Evolutionary conservation across 1,140 invertebrate genomes (phyloP), one percentile per base, ranked within the genome.

Genomic region (Camponotus floridanus): DNA sequence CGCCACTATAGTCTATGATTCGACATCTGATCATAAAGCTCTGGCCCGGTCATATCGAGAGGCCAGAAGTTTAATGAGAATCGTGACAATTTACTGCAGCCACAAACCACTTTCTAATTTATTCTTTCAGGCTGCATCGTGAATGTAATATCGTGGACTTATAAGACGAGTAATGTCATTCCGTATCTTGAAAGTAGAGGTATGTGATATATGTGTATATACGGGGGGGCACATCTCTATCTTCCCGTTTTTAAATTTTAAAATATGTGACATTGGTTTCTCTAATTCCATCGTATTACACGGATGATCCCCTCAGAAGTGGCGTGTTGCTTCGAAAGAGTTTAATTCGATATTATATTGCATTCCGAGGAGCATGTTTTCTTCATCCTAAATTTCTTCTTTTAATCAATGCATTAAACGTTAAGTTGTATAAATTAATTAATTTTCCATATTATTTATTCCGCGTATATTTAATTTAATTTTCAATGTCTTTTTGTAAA

Each of bases 401-500:
- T 81, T 81, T 5, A 31, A 79, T 79, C 59, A 73, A 21, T 5
- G 15, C 31, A 31, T 79, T 68, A 79, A 42, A 55, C 11, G 2
- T 39, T 71, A 81, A 11, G 45, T 61, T 86, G 55, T 86, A 73
- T 73, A 26, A 26, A 26, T 26, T 26, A 26, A 89, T 45, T 51
- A 51, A 86, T 65, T 76, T 59, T 18, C 31, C n/a, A 7, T 86
- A 73, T 51, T 89, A 89, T 89, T 89, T 89, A 89, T 89, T 88
- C 18, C 21, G 26, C 26, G 51, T 74, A 31, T 64, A 15, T 31
- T 76, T 65, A 33, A 55, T 57, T 83, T 73, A 59, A 13, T 64
- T 31, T 51, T 15, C 5, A 67, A 36, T 36, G 67, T 26, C 59
- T 31, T 9, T 48, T 61, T 57, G 45, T 67, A 26, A 74, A 70